A percentile compares a stretch with the other conserved stretches of the same genome.
phyloP scores from a whole-genome alignment of 2,113 vertebrate species.

The Uropsilus gracilis region DNA sequence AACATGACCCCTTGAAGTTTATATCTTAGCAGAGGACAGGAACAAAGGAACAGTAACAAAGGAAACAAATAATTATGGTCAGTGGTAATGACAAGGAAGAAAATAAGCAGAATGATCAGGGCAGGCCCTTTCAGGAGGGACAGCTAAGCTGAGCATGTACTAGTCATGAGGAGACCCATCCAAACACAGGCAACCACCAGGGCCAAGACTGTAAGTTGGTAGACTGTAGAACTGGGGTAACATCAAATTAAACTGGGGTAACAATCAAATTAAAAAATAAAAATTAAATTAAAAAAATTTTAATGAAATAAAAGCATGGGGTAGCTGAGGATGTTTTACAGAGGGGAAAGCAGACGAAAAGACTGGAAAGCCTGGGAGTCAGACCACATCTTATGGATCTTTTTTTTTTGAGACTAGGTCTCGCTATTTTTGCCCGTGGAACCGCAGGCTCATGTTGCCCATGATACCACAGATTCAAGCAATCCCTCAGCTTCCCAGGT shows the following conservation, averaged over 20 bases:
- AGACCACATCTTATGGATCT: background rate
- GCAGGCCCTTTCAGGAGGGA: background rate
- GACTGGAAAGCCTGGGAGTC: background rate
- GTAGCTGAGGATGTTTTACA: fast-evolving
- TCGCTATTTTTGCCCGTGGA: no score
- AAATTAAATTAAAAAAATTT: no score
- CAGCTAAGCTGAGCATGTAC: background rate
- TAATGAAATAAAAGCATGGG: background rate
- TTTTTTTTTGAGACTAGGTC: no score
- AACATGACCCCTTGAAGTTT: background rate
- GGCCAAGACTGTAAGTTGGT: background rate
- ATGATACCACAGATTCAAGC: no score
- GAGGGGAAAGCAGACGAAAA: background rate
- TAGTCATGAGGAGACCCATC: background rate
- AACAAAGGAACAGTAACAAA: background rate
- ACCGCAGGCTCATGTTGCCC: no score
- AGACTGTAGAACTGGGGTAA: background rate
- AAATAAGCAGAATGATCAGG: background rate
- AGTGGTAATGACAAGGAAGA: background rate
- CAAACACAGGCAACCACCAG: background rate
- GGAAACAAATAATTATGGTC: background rate
- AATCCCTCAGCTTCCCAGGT: no score
- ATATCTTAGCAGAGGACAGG: background rate
- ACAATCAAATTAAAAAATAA: no score
- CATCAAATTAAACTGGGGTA: no score